Evolutionary conservation across 2,888 invertebrate species (phyloP), one percentile per base, ranked within the genome.

Genomic region (Lasioglossum marginatum): DNA sequence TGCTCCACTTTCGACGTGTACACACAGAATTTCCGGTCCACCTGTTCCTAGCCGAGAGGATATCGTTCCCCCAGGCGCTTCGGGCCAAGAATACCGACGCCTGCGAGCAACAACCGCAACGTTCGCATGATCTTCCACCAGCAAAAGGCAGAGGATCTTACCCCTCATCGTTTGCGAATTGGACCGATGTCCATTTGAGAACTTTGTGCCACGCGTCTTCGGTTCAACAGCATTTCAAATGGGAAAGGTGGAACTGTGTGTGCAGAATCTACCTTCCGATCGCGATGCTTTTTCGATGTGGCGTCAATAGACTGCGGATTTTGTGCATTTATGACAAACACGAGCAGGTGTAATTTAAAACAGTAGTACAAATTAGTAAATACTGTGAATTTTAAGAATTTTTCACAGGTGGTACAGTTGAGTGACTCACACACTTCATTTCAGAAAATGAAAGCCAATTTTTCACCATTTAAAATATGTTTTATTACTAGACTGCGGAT

Each of bases 31-130:
- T 86, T 88, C 81, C 82, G 79, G 72, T 82, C 77, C 78, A 77
- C n/a, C 63, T 57, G 66, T 14, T 60, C 5, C 75, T 3, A 19
- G 63, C 40, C 43, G 57, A 40, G 23, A 23, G 71, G 76, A 72
- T 45, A 45, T 78, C 66, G 73, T 14, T 66, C 68, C 70, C 75
- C 43, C 70, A 34, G 48, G 76, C 82, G 82, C 80, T 84, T 19
- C 43, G 71, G 40, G 27, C n/a, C 19, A 82, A 77, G 86, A 90
- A 83, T 80, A 80, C 81, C 82, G 79, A 78, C n/a, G 70, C 6
- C 70, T 40, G n/a, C 70, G 70, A 70, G 23, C 70, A 40, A 40
- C 70, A 70, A 70, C 70, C 70, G 40, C 37, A 40, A 70, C 70
- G 70, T n/a, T 14, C 68, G 40, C 40, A 10, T n/a, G 40, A 70